Evolutionary conservation across 2,797 vertebrate species (phyloP).

Genomic region (Oryzias dopingdopingensis): DNA sequence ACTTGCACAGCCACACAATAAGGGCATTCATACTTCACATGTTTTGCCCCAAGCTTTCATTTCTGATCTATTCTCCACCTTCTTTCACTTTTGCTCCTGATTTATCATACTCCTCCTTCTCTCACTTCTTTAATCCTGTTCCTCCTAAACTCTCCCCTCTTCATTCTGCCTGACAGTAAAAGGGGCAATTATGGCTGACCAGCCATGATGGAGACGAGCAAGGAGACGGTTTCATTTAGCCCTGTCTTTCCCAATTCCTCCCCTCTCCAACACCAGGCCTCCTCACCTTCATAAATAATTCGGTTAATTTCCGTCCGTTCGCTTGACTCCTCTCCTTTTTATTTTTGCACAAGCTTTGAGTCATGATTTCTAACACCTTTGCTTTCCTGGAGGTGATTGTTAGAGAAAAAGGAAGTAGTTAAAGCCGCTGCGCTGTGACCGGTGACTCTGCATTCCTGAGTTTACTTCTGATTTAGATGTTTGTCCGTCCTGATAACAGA

Average conservation of each 20-base stretch:
- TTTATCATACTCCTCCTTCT: slow-evolving; percentile 36
- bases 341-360: slow-evolving; percentile 48
- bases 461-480: slow-evolving; percentile 21
- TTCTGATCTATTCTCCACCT: slow-evolving; percentile 34
- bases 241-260: slow-evolving; percentile 21
- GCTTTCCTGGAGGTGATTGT: slow-evolving; percentile 53
- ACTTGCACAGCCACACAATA: slow-evolving; percentile 25
- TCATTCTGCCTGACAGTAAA: slow-evolving; percentile 59
- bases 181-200: slow-evolving; percentile 67
- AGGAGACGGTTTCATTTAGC: slow-evolving; percentile 47
- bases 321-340: slow-evolving; percentile 60
- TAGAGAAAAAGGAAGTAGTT: slow-evolving; percentile 7
- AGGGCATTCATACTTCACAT: slow-evolving; percentile 61
- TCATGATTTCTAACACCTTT: slow-evolving; percentile 76
- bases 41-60: slow-evolving; percentile 60
- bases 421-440: slow-evolving; percentile 18
- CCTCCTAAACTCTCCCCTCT: slow-evolving; percentile 13
- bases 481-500: slow-evolving; percentile 18
- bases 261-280: slow-evolving; percentile 14
- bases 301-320: slow-evolving; percentile 78
- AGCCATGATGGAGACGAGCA: slow-evolving; percentile 27
- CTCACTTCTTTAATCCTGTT: slow-evolving; percentile 29
- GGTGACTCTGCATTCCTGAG: slow-evolving; percentile 15
- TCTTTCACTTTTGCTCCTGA: too few relatives aligned
- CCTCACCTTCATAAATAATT: slow-evolving; percentile 73